These are phyloP conservation scores for Ovibos moschatus DNA, from an alignment of 2,113 vertebrate species.

Conservation along the genomic window DNA sequence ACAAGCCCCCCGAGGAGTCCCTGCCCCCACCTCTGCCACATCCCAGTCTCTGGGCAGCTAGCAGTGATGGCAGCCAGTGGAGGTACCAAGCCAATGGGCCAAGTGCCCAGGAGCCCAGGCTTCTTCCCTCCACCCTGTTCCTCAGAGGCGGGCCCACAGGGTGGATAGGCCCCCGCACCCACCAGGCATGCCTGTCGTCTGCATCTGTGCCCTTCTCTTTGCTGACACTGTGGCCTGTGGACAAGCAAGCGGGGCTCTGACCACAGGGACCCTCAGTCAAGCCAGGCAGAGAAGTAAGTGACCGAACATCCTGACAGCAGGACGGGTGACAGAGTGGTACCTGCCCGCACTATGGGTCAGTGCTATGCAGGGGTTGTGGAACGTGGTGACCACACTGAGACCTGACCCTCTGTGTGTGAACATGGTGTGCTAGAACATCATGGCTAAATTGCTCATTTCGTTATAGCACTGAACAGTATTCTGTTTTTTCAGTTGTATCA, in stretches of 20 bases:
- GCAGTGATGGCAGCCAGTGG: accelerated
- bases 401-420: neutral
- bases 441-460: neutral
- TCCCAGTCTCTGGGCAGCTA: neutral
- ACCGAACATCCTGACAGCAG: accelerated
- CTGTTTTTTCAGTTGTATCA: neutral
- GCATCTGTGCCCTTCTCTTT: neutral
- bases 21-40: neutral
- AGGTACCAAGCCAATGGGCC: neutral
- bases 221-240: neutral
- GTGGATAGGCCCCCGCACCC: neutral
- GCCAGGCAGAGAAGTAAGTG: neutral
- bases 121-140: neutral
- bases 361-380: neutral
- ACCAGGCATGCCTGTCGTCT: neutral
- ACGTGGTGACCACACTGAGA: neutral
- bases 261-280: neutral
- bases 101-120: neutral
- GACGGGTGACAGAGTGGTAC: accelerated
- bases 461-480: neutral
- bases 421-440: neutral
- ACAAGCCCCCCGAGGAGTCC: neutral
- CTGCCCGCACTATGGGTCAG: accelerated
- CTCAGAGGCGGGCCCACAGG: neutral
- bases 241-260: neutral